A percentile compares a stretch with the other conserved stretches of the same genome.
phyloP scores from a whole-genome alignment of 2,797 vertebrate genomes.

The Phyllotis vaccarum region DNA sequence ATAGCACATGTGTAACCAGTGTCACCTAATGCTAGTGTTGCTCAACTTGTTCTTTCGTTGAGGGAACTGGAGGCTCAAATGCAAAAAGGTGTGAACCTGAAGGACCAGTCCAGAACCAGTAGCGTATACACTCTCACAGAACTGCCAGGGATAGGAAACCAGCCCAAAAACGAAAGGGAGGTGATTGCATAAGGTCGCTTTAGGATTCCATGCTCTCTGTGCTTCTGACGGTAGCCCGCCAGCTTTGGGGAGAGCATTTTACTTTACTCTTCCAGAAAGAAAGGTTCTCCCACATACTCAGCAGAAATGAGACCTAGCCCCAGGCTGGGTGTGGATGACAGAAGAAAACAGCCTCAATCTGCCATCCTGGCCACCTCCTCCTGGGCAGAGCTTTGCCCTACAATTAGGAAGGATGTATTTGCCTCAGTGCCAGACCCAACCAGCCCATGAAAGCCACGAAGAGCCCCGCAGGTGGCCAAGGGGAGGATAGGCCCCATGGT shows the following conservation, averaged over 20 bases:
- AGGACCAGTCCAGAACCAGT: neutral
- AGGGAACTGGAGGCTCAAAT: neutral
- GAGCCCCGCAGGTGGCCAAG: conserved; percentile 67
- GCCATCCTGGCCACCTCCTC: conserved; percentile 55
- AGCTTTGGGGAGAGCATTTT: neutral
- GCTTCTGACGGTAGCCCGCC: neutral
- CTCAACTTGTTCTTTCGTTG: neutral
- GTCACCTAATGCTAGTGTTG: neutral
- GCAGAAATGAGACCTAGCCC: neutral
- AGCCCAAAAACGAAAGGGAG: neutral
- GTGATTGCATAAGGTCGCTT: neutral
- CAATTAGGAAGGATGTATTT: conserved; percentile 71
- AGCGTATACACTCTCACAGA: neutral
- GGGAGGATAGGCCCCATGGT: conserved; percentile 72
- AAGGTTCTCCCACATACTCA: neutral
- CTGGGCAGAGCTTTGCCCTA: conserved; percentile 66
- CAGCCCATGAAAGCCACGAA: neutral
- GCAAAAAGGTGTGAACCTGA: neutral
- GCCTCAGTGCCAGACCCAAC: neutral
- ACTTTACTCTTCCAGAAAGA: neutral
- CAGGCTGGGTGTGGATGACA: neutral
- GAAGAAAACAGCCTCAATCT: neutral
- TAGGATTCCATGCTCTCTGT: neutral
- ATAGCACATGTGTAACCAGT: rapidly evolving
- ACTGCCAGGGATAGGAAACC: neutral